phyloP scores from a whole-genome alignment of 1,140 invertebrate genomes.

The Heliconius eleuchia region DNA sequence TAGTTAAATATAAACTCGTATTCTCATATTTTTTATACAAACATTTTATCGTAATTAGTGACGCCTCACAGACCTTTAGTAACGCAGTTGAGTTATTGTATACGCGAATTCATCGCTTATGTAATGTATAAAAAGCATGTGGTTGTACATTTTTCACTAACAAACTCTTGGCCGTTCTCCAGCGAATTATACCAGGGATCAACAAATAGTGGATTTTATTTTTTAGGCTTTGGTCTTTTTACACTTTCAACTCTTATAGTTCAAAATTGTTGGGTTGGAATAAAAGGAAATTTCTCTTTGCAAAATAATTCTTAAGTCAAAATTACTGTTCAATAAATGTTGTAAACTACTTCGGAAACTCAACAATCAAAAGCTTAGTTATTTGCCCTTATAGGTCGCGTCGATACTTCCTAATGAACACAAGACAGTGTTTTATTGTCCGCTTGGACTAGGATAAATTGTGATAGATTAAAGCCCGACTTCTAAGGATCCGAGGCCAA shows the following conservation, averaged over 20 bases:
- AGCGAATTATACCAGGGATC: conserved; percentile 37
- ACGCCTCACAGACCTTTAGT: conserved; percentile 12
- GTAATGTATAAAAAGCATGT: conserved; percentile 25
- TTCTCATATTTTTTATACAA: not conserved
- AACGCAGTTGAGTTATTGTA: conserved; percentile 27
- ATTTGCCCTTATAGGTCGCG: not conserved
- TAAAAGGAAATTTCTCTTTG: not conserved
- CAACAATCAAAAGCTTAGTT: not conserved
- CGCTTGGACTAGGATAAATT: conserved; percentile 68
- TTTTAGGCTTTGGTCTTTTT: conserved; percentile 2
- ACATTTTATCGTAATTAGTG: not conserved
- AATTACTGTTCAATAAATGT: not conserved
- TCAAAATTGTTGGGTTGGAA: conserved; percentile 10
- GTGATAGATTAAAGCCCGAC: conserved; percentile 65
- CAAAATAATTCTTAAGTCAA: not conserved
- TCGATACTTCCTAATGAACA: conserved; percentile 61
- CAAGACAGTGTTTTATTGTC: conserved; percentile 71
- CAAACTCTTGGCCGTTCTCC: conserved; percentile 37
- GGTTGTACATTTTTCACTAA: conserved; percentile 32
- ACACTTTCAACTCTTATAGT: conserved; percentile 14
- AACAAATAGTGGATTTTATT: conserved; percentile 33
- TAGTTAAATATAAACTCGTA: not conserved
- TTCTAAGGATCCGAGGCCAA: conserved; percentile 55
- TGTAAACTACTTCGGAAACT: not conserved
- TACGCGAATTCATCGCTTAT: conserved; percentile 30